Base-by-base conservation (phyloP, 2,888 invertebrate genomes). In the Euzophera pinguis region DNA sequence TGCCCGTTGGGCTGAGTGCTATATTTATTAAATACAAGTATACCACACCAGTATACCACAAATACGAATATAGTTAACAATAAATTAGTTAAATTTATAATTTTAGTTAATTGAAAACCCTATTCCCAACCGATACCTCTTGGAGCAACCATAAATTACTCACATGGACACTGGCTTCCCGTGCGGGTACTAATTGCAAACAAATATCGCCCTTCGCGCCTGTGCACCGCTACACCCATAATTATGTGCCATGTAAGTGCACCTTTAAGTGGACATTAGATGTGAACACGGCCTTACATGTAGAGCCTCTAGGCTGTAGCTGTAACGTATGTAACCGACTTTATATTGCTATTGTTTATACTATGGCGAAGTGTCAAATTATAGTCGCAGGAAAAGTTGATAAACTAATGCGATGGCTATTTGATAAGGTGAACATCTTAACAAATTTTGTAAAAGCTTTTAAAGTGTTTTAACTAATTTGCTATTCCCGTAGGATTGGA, bases 201-300 rank as follows among this genome's bases (percentile, higher is more conserved):
- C 84, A 83, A 84, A 84, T 81, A 82, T 78, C 75, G 72, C 78
- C 80, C 80, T 77, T 78, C 72, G 73, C 75, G 73, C 77, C 71
- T 70, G 67, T 71, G 63, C 50, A 62, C 66, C 65, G 58, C 60
- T 54, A 64, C 67, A 71, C 71, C 72, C 57, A 69, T 71, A 78
- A 82, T 81, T 81, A 78, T 63, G 67, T 61, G 65, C 61, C 63
- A 57, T 62, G 57, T 72, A 76, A 77, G 66, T 75, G 71, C 71
- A 65, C 65, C 69, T 70, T 69, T 70, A 68, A 69, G 69, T 67
- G 61, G 65, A 69, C 69, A 69, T 72, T 74, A 72, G 71, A 68
- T 59, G 57, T 52, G 48, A 50, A 62, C 61, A 60, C 57, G 45
- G 51, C 29, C 50, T 47, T 50, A 54, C 38, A 42, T n/a, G 22